phyloP scores from a whole-genome alignment of 64 coral and sea anemone species.

The Stylophora pistillata region DNA sequence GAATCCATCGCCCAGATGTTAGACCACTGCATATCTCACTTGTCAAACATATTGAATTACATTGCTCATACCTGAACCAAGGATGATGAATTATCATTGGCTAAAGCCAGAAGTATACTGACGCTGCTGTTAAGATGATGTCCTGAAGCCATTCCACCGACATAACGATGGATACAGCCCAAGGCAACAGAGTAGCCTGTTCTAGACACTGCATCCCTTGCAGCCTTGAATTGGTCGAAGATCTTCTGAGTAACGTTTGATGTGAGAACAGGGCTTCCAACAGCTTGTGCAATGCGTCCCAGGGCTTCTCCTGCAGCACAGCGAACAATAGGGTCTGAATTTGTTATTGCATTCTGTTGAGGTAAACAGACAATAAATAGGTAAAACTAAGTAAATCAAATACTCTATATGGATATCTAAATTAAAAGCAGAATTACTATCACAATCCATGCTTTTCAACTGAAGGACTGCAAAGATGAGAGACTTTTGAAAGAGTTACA shows the following conservation, averaged over 20 bases:
- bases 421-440: no score
- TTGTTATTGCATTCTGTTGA: conserved; percentile 82
- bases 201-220: conserved; percentile 88
- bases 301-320: conserved; percentile 97
- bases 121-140: conserved; percentile 97
- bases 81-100: conserved; percentile 93
- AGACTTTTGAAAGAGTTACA: no score
- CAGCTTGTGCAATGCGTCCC: conserved; percentile 95
- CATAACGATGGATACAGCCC: conserved; percentile 96
- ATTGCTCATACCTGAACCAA: conserved; percentile 77
- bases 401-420: no score
- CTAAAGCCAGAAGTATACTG: conserved; percentile 89
- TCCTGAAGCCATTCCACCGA: conserved; percentile 97
- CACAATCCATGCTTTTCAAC: no score
- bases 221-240: conserved; percentile 87
- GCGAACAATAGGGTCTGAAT: conserved; percentile 94
- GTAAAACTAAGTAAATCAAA: neutral
- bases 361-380: neutral
- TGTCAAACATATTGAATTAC: neutral
- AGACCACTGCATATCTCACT: no score
- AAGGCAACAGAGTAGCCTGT: conserved; percentile 93
- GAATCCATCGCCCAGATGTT: no score
- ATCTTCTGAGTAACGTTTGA: conserved; percentile 95
- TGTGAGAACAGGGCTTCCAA: conserved; percentile 84
- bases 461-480: no score